Evolutionary conservation across 2,888 invertebrate genomes (phyloP).

Genomic region (Pharmacophagus antenor): DNA sequence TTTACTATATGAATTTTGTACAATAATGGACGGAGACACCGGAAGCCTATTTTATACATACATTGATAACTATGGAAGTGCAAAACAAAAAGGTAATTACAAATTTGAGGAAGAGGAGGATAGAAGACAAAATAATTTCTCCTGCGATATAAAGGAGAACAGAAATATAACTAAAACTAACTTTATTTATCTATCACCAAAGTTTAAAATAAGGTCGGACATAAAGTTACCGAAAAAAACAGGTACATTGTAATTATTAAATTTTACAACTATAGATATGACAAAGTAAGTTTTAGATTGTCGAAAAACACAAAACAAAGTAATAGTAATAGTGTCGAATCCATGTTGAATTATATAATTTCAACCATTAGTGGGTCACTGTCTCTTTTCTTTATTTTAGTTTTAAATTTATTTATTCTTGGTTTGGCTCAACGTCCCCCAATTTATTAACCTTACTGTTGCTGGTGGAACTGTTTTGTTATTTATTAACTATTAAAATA

Average conservation of each 20-base stretch:
- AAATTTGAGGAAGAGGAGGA: constrained; percentile 1
- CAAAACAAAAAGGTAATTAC: constrained; percentile 4
- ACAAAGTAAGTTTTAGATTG: too few species aligned
- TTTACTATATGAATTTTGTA: constrained; percentile 2
- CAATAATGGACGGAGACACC: constrained; percentile 27
- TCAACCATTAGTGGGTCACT: too few species aligned
- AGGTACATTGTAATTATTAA: background rate
- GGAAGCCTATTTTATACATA: constrained; percentile 1
- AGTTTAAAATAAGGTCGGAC: background rate
- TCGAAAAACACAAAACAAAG: too few species aligned
- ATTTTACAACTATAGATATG: background rate
- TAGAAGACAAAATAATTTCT: background rate
- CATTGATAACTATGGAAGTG: constrained; percentile 4
- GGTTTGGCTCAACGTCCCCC: too few species aligned
- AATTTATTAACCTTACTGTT: too few species aligned
- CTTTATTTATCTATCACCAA: background rate
- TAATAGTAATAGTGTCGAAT: too few species aligned
- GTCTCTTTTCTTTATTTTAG: too few species aligned
- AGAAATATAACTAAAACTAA: background rate
- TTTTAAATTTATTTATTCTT: too few species aligned
- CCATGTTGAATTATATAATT: too few species aligned
- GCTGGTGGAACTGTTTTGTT: too few species aligned
- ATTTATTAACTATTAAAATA: too few species aligned
- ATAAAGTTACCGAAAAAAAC: background rate
- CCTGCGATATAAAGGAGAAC: background rate